Base-by-base conservation (phyloP, 2,797 vertebrate species). In the Myiotriccus ornatus region DNA sequence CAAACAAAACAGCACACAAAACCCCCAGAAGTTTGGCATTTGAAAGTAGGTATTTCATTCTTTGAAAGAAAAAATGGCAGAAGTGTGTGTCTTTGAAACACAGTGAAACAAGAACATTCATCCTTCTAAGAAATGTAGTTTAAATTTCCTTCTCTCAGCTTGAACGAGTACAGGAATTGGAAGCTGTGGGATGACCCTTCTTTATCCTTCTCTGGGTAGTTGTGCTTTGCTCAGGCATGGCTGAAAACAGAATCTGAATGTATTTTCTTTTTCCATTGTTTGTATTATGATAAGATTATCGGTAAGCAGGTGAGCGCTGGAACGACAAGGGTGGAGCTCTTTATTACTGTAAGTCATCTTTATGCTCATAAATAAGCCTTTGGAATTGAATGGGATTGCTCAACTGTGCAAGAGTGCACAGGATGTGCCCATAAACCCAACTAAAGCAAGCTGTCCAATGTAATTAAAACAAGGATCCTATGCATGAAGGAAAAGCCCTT, bases 321-420 rank as follows among this genome's bases (percentile, higher is more conserved):
- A 81, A 95, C 27, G 6, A 80, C 7, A 21, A 76, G 87, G 94
- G 92, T 80, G 94, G 76, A 95, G 64, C 49, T 92, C 49, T 93
- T 95, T 93, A 95, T 95, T 90, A 47, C 92, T 34, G 1, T 64
- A 93, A 94, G 73, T 87, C 87, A 79, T 81, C 79, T 76, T 79
- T 93, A 62, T 9, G 65, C 35, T 91, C 59, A 52, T 76, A 92
- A 83, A 89, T 62, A 81, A 78, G 55, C 92, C 91, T 93, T 68
- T 90, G 77, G 76, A 84, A 78, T 52, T 63, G 73, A 77, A 59
- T 49, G n/a, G 27, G 57, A 65, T 95, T 95, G 88, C 69, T 93
- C 73, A 96, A 71, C 55, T 91, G 79, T 76, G 84, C 12, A 6
- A 46, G 84, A 84, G 91, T 44, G 89, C 24, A 76, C 89, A 91